Evolutionary conservation across 2,888 invertebrate genomes (phyloP), one percentile per base, ranked within the genome.

Genomic region (Schizaphis graminum): DNA sequence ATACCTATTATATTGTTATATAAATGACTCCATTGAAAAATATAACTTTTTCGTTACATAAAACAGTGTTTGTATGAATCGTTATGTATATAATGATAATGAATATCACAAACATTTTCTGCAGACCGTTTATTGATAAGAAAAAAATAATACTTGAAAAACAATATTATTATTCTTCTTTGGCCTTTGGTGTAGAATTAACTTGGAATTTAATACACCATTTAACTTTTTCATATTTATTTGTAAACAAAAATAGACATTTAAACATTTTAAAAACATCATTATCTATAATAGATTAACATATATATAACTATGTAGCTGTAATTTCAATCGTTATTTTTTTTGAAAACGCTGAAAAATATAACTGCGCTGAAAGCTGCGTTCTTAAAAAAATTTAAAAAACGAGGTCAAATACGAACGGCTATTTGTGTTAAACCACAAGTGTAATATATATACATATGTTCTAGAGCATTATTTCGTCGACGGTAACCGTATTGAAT

Each of bases 381-480:
- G 57, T 57, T 44, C 44, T 0, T 89, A 57, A 57, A 67, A 92
- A 24, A 35, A 28, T 35, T 44, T 13, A 24, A 56, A 47, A 49
- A 92, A 92, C 35, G 92, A 92, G 92, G 92, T 92, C 86, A 49
- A 92, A 61, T 91, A 56, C 84, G 61, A 47, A 35, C 0, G 41
- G 56, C 77, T 91, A 47, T 91, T 91, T 57, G 53, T 11, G 35
- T 91, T 26, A 26, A 84, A 91, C 91, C 91, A 11, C 35, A 47
- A 41, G 35, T 84, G 35, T 53, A 84, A 16, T 16, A 85, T 57
- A 24, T 61, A 26, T 84, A 44, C 24, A 67, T 77, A 77, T 35
- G 21, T 35, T 35, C 21, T 77, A 77, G 8, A 77, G 35, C 21
- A 77, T 77, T 77, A 77, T 87, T 88, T 28, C 41, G 77, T 35